Percentiles rank a stretch among this genome's conserved stretches.
Conservation (phyloP, 23 tunicate genomes). For the Phallusia fumigata region DNA sequence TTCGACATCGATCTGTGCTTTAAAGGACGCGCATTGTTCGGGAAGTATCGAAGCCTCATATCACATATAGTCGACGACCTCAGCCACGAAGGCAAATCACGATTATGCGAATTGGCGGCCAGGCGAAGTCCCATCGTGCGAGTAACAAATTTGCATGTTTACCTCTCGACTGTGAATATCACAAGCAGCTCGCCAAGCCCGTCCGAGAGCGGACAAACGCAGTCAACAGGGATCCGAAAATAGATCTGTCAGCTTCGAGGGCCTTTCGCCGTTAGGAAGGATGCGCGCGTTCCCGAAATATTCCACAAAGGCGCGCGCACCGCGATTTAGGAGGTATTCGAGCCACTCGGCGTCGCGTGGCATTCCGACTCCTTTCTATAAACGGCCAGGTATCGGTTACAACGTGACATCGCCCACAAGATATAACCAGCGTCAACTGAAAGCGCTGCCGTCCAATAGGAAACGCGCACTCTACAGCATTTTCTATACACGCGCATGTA, state of each 20-base stretch:
- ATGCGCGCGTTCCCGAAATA: constrained; percentile 6
- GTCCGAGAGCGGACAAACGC: neutral
- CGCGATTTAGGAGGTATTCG: neutral
- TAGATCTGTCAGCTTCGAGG: neutral
- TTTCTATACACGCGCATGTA: too few species aligned
- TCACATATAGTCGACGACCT: too few species aligned
- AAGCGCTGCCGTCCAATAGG: neutral
- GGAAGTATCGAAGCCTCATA: too few species aligned
- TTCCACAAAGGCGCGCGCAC: neutral
- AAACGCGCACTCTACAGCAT: too few species aligned
- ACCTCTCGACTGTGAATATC: neutral
- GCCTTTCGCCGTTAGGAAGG: neutral
- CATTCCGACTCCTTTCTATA: constrained; percentile 10
- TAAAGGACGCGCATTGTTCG: too few species aligned
- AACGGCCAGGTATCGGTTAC: neutral
- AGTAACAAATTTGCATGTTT: neutral
- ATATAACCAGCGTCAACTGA: neutral
- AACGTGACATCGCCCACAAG: neutral
- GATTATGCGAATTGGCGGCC: neutral
- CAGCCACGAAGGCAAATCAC: too few species aligned
- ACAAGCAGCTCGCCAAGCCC: neutral
- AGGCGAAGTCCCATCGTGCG: neutral
- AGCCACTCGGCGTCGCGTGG: constrained; percentile 9
- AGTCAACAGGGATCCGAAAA: neutral
- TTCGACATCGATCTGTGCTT: too few species aligned